phyloP scores from a whole-genome alignment of 2,797 vertebrate species.

The Vultur gryphus region DNA sequence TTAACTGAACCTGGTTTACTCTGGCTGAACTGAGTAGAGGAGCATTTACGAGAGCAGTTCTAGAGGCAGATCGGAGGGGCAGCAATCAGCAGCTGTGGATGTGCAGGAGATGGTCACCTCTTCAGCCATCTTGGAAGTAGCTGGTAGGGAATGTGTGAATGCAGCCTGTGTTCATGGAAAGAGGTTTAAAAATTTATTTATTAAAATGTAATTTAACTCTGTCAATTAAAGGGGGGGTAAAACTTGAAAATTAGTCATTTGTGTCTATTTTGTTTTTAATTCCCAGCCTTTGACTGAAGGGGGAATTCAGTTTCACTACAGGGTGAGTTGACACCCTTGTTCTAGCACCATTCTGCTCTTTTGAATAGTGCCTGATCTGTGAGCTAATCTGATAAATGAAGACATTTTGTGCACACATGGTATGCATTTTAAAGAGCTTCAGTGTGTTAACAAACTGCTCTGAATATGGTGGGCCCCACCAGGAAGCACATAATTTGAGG shows the following conservation, averaged over 20 bases:
- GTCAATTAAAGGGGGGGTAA: neutral
- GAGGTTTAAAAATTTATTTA: neutral
- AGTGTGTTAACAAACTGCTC: neutral
- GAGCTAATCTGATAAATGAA: conserved; percentile 12
- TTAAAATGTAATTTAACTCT: neutral
- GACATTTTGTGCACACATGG: neutral
- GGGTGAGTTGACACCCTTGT: neutral
- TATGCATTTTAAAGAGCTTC: conserved; percentile 1
- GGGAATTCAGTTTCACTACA: neutral
- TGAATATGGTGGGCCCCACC: neutral
- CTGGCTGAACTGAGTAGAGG: neutral
- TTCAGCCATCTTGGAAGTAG: neutral
- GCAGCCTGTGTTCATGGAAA: neutral
- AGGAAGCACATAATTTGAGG: neutral
- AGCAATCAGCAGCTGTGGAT: neutral
- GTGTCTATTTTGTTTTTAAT: neutral
- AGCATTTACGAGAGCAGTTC: neutral
- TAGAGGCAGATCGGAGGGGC: neutral
- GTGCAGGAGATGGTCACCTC: neutral
- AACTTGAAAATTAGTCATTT: neutral
- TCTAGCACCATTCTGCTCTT: neutral
- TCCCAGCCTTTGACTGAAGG: neutral
- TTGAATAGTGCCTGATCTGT: neutral
- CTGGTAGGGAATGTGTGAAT: neutral
- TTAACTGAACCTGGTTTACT: neutral